Evolutionary conservation across 2,797 vertebrate species (phyloP), one percentile per base, ranked within the genome.

Genomic region (Crax fasciolata): DNA sequence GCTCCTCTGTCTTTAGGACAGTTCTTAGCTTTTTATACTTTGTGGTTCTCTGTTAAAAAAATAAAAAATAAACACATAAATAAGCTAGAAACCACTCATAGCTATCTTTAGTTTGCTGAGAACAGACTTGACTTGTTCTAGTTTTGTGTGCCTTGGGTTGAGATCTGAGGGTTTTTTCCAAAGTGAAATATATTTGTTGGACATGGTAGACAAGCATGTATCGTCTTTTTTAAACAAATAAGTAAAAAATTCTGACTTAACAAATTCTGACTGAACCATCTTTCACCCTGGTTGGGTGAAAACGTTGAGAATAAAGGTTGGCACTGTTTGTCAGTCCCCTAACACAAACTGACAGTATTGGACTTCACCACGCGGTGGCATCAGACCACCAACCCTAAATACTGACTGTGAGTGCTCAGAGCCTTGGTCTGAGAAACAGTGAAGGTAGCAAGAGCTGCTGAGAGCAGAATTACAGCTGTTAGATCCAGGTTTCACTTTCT

Each of bases 321-420:
- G 61, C 5, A 6, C 24, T n/a, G 7, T 35, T 58, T 21, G 21
- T 11, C 38, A 6, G 48, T 41, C 10, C 11, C 10, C 44, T 51
- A 30, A 13, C 52, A 54, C 74, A 23, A 28, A 30, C 23, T 28
- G 76, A 1, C 51, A 58, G 65, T 90, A 28, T 65, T 18, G 46
- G 71, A 8, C 9, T 76, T 94, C 28, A 74, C 96, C 96, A 85
- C 91, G 27, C 9, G 96, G 91, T 96, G 96, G 96, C 95, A 79
- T 91, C 94, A 91, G 43, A 59, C 44, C 61, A 23, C 71, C 35
- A 10, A 67, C 28, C 63, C 74, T 51, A 19, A 74, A 58, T 62
- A 48, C 39, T 4, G 0, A 1, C 0, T 43, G n/a, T 23, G 23
- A 10, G 16, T 12, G 57, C 0, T 19, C 52, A 7, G 74, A 51